Conservation (phyloP, 2,113 vertebrate species). For the Aphelocoma coerulescens region DNA sequence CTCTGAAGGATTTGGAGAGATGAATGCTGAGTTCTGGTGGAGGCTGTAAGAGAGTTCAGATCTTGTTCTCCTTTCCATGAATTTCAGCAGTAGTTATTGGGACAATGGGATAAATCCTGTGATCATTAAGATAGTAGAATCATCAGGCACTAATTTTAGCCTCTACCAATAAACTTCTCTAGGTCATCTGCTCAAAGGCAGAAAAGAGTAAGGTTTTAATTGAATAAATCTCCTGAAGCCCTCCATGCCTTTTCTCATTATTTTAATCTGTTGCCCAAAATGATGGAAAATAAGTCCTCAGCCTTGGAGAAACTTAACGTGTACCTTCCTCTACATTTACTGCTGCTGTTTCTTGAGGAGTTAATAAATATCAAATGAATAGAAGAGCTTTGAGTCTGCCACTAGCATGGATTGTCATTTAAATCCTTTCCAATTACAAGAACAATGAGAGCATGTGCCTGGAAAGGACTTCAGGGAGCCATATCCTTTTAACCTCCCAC, state of each 20-base stretch:
- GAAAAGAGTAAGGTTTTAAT: background rate
- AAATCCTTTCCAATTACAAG: background rate
- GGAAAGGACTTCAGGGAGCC: background rate
- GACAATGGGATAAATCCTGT: background rate
- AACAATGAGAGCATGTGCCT: slow-evolving; percentile 40
- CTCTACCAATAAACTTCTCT: background rate
- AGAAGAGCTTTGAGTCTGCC: background rate
- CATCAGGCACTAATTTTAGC: background rate
- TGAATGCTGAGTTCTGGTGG: background rate
- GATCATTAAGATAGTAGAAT: background rate
- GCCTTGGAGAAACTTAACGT: background rate
- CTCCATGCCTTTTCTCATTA: background rate
- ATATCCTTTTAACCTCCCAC: background rate
- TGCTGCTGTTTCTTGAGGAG: background rate
- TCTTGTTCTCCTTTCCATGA: background rate
- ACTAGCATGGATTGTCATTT: background rate
- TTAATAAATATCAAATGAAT: background rate
- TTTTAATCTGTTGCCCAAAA: background rate
- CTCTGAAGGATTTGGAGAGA: background rate
- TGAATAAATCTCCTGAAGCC: background rate
- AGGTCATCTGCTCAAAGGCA: background rate
- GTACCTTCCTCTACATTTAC: background rate
- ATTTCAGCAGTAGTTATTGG: background rate
- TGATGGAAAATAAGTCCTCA: background rate
- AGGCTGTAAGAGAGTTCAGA: background rate